Conservation (phyloP, 1,140 invertebrate species). For the Procambarus clarkii region DNA sequence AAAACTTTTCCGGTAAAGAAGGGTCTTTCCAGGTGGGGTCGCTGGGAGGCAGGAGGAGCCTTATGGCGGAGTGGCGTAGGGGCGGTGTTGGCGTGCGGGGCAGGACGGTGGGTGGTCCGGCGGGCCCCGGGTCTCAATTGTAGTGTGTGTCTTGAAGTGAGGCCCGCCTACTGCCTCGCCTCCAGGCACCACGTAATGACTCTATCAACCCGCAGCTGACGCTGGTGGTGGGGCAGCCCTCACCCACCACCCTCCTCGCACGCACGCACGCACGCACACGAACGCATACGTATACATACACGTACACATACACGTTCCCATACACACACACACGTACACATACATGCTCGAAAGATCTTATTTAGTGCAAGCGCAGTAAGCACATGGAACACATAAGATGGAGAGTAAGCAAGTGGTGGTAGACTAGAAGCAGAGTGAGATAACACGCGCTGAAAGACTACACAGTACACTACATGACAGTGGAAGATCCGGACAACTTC, state of each 20-base stretch:
- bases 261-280: no score
- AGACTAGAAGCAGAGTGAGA: no score
- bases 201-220: slow-evolving; percentile 43
- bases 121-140: slow-evolving; percentile 15
- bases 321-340: no score
- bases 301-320: no score
- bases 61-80: neutral
- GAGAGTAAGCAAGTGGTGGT: no score
- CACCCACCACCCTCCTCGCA: neutral
- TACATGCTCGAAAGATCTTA: no score
- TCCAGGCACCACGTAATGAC: slow-evolving; percentile 17
- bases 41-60: neutral
- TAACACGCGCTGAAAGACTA: no score
- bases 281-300: no score
- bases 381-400: no score
- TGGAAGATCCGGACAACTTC: no score
- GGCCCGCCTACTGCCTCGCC: slow-evolving; percentile 24
- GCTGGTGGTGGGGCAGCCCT: neutral
- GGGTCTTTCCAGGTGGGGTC: neutral
- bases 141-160: slow-evolving; percentile 47
- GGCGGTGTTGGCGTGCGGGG: neutral
- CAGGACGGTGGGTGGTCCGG: neutral
- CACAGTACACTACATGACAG: no score
- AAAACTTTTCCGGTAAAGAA: slow-evolving; percentile 11
- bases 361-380: no score